A percentile compares a stretch with the other conserved stretches of the same genome.
Evolutionary conservation across 2,113 vertebrate genomes (phyloP).

Genomic region (Seriola aureovittata): DNA sequence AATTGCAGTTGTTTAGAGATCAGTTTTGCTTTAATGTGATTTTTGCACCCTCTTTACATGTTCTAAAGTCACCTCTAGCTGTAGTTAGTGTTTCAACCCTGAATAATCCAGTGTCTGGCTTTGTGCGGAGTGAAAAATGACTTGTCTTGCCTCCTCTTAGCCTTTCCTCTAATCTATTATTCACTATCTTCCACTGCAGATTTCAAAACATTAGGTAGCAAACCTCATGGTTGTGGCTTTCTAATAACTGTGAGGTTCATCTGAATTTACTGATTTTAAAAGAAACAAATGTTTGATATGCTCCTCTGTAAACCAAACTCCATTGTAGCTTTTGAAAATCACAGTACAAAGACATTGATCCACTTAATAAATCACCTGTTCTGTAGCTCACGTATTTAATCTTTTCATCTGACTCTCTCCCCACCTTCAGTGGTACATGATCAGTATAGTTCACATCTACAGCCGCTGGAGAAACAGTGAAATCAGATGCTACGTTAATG

Average conservation of each 20-base stretch:
- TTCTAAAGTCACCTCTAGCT: not conserved
- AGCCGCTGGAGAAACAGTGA: conserved; percentile 99
- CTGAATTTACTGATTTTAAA: not conserved
- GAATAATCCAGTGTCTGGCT: conserved; percentile 7
- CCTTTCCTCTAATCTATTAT: conserved; percentile 70
- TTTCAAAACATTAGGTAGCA: conserved; percentile 33
- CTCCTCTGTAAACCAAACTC: not conserved
- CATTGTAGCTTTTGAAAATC: not conserved
- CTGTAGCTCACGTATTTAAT: conserved; percentile 1
- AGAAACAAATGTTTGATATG: not conserved
- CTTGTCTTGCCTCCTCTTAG: conserved; percentile 10
- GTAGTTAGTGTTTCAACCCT: conserved; percentile 10
- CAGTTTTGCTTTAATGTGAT: not conserved
- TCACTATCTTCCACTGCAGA: conserved; percentile 60
- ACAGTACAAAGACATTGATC: not conserved
- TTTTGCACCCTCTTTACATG: no score
- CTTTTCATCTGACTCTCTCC: conserved; percentile 9
- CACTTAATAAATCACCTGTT: not conserved
- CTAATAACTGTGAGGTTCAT: not conserved
- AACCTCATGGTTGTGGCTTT: conserved; percentile 16
- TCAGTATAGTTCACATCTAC: conserved; percentile 98
- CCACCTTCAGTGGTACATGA: conserved; percentile 95
- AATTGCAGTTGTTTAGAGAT: not conserved
- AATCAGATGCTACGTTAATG: conserved; percentile 98
- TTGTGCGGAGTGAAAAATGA: conserved; percentile 1